A percentile compares a stretch with the other conserved stretches of the same genome.
These are phyloP conservation scores for Catagonus wagneri DNA, from an alignment of 2,113 vertebrate genomes.

Conservation along the genomic window DNA sequence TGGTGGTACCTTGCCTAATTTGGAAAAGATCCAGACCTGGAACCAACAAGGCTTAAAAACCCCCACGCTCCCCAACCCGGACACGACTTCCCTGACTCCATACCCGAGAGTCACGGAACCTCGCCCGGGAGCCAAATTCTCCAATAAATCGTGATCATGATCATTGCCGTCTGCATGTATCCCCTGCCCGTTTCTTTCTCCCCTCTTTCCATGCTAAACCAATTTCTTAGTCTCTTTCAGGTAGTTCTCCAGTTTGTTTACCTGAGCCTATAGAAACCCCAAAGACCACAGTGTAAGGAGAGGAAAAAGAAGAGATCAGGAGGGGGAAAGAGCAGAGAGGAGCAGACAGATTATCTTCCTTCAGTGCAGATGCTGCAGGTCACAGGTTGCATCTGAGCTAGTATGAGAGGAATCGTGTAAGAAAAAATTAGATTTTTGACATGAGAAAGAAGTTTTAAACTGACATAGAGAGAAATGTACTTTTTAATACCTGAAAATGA, in stretches of 20 bases:
- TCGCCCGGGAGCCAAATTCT: no score
- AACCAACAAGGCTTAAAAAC: no score
- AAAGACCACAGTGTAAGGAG: neutral
- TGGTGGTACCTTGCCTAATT: no score
- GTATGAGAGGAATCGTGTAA: neutral
- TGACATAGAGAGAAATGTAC: neutral
- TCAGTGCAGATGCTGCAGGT: neutral
- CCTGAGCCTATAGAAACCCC: neutral
- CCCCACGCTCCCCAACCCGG: no score
- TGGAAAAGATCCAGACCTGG: no score
- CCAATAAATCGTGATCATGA: no score
- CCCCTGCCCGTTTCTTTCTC: no score
- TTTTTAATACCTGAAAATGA: constrained; percentile 2
- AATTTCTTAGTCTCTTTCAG: no score
- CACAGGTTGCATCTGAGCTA: neutral
- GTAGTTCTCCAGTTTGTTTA: neutral
- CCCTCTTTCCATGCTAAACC: no score
- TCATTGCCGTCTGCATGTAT: no score
- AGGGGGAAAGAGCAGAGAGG: neutral
- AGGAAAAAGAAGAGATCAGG: neutral
- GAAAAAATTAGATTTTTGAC: constrained; percentile 18
- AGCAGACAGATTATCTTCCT: neutral
- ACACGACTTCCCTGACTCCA: no score
- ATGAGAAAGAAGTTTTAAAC: neutral
- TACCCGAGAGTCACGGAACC: no score